A percentile compares a stretch with the other conserved stretches of the same genome.
phyloP scores from a whole-genome alignment of 1,140 invertebrate genomes.

The Diorhabda elongata region DNA sequence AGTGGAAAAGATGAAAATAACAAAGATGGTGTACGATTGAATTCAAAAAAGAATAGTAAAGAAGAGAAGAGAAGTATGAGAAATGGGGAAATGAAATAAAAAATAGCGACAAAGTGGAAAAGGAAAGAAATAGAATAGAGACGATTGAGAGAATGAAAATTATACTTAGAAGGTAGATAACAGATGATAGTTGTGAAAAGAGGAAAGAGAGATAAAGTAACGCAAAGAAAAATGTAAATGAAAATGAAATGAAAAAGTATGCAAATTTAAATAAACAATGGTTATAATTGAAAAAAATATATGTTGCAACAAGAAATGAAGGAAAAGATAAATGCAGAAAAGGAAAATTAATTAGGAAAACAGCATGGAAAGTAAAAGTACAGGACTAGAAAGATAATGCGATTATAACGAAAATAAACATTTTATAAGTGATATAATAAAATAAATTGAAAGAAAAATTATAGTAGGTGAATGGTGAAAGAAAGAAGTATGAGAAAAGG shows the following conservation, averaged over 20 bases:
- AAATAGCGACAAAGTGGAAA: neutral
- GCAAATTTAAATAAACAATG: too few species aligned
- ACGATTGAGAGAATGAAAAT: slow-evolving; percentile 3
- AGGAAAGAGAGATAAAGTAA: neutral
- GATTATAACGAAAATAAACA: too few species aligned
- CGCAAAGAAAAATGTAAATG: neutral
- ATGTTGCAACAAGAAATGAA: too few species aligned
- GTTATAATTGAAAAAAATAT: too few species aligned
- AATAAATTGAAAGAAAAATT: too few species aligned
- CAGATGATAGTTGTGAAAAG: neutral
- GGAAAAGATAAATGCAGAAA: too few species aligned
- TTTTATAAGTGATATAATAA: too few species aligned
- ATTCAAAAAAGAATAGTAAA: neutral
- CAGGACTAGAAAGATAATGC: too few species aligned
- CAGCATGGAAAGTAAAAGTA: too few species aligned
- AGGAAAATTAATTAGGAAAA: too few species aligned
- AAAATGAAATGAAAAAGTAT: neutral
- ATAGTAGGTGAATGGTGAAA: too few species aligned
- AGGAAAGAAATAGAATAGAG: neutral
- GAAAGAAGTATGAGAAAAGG: too few species aligned
- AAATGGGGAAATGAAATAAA: neutral
- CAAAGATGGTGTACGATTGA: neutral
- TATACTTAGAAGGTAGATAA: neutral
- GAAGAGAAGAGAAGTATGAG: neutral
- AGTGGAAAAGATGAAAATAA: neutral